Evolutionary conservation across 2,888 invertebrate species (phyloP), one percentile per base, ranked within the genome.

Genomic region (Drosophila rellima): DNA sequence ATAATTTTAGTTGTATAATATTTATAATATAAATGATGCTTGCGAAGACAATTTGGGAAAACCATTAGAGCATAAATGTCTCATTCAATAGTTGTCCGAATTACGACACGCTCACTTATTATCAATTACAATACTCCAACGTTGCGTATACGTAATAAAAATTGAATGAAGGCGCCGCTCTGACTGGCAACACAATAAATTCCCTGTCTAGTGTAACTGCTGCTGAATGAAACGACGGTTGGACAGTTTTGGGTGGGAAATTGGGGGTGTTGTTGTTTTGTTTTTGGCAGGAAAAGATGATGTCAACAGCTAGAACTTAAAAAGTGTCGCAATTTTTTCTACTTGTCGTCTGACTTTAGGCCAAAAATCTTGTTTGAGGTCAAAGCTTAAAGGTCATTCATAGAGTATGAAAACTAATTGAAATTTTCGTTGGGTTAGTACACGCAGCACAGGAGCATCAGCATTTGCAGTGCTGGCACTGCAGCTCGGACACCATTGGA

Each of bases 401-500:
- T 5, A 45, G 45, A 18, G 48, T 37, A 44, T 26, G 17, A 5
- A n/a, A 17, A 6, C 17, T 59, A 60, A 42, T 61, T 15, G 26
- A 50, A 61, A 13, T n/a, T 17, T 40, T 20, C 17, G 2, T 15
- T 57, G 18, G 39, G 20, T 44, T n/a, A 15, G n/a, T 18, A 23
- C 5, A 39, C 48, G 45, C 70, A 59, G 80, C 56, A 10, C 64
- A 68, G 31, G 68, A 80, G 26, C 67, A 71, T 13, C 40, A 82
- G n/a, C 75, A 69, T 11, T 72, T 92, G 40, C 80, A 92, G 64
- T 92, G 92, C 63, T 92, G 92, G 90, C 91, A 92, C 48, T 92
- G 92, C 63, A 91, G 92, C 66, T 92, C 92, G 10, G 90, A 90
- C 48, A 92, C 92, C 51, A 70, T 83, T 17, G 92, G 91, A 0